Percentiles rank a stretch among this genome's conserved stretches.
phyloP scores from a whole-genome alignment of 2,888 invertebrate species.

The Hyppa rectilinea region DNA sequence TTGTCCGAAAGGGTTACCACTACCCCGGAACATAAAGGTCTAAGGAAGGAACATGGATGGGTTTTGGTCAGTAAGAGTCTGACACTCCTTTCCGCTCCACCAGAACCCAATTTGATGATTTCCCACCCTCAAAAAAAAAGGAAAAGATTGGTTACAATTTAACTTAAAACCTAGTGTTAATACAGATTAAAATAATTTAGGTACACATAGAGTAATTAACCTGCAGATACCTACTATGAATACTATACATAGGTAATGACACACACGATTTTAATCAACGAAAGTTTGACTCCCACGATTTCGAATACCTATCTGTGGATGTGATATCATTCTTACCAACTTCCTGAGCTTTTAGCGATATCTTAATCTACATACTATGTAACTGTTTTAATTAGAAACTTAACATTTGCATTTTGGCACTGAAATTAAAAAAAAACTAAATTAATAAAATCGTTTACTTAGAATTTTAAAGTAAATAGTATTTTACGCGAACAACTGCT shows the following conservation, averaged over 20 bases:
- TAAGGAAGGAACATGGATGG: too few relatives aligned
- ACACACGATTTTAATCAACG: conserved; percentile 49
- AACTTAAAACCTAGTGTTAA: too few relatives aligned
- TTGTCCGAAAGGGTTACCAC: too few relatives aligned
- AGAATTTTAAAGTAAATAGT: not conserved
- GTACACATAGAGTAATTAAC: too few relatives aligned
- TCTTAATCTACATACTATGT: conserved; percentile 31
- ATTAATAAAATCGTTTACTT: not conserved
- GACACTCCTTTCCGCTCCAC: too few relatives aligned
- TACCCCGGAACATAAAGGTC: too few relatives aligned
- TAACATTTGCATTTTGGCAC: conserved; percentile 21
- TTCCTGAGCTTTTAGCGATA: conserved; percentile 58
- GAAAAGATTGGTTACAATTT: too few relatives aligned
- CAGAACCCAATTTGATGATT: too few relatives aligned
- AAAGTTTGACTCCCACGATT: conserved; percentile 62
- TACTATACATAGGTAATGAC: conserved; percentile 14
- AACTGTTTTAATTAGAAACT: conserved; percentile 36
- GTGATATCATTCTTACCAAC: conserved; percentile 53
- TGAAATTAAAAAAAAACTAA: not conserved
- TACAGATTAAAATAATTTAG: too few relatives aligned
- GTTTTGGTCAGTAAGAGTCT: too few relatives aligned
- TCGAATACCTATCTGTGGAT: conserved; percentile 57
- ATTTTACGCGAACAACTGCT: too few relatives aligned
- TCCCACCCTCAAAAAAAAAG: too few relatives aligned
- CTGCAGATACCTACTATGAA: not conserved